Conservation (phyloP, 2,797 vertebrate species). For the Sardinella longiceps region DNA sequence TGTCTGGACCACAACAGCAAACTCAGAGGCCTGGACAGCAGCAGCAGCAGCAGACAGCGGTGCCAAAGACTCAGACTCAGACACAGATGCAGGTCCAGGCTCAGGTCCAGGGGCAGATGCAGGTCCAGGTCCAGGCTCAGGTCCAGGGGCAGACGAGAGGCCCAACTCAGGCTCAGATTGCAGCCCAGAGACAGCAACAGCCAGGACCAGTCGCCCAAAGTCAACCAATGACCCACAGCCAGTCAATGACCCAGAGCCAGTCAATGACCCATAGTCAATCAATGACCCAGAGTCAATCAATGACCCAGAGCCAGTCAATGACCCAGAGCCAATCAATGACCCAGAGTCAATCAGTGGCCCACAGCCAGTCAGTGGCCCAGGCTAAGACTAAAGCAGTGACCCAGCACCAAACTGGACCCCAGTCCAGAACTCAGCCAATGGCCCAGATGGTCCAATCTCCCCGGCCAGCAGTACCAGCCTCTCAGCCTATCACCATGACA, state of each 20-base stretch:
- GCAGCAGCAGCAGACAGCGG: neutral
- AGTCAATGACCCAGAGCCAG: too few species aligned
- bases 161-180: slow-evolving; percentile 19
- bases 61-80: slow-evolving; percentile 38
- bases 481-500: neutral
- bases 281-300: neutral
- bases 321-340: neutral
- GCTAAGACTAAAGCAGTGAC: slow-evolving; percentile 35
- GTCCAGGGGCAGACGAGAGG: slow-evolving; percentile 29
- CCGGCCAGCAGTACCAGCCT: neutral
- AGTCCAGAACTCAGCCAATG: neutral
- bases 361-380: neutral
- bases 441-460: slow-evolving; percentile 25
- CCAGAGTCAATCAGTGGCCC: neutral
- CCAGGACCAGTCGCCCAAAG: too few species aligned
- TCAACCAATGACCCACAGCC: too few species aligned
- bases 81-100: too few species aligned
- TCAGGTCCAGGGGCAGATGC: neutral
- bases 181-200: too few species aligned
- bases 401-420: slow-evolving; percentile 29
- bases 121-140: slow-evolving; percentile 23
- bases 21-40: neutral
- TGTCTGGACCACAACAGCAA: too few species aligned
- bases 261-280: too few species aligned
- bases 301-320: neutral